Base-by-base conservation (phyloP, 2,113 vertebrate genomes). In the Lichenostomus cassidix region DNA sequence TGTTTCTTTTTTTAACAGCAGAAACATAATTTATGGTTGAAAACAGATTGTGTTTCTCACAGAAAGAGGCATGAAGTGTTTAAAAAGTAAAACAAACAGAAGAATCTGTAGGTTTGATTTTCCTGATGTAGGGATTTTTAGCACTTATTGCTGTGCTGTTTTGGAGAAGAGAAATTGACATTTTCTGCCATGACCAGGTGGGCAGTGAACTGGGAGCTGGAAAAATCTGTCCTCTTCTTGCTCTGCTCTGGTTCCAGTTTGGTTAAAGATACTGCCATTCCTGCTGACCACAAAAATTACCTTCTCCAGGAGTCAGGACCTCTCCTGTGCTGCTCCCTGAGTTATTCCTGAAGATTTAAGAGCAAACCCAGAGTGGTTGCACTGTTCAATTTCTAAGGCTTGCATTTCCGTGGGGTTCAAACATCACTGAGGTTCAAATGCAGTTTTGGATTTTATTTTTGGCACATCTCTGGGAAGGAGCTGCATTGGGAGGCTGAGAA, bases 391-490 rank as follows among this genome's bases (percentile, higher is more conserved):
- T 28, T 11, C 17, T 12, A 25, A 17, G 5, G 18, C 44, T 47
- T 28, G 7, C 7, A 5, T 10, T 12, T 21, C 41, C 82, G 6
- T 1, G 19, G 11, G 6, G 17, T 41, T 81, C 37, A 39, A 47
- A 29, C 69, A 12, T 50, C 28, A 16, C 1, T 50, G n/a, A 19
- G 44, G 28, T 59, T 62, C 41, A 53, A 53, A 73, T 1, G 6
- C 4, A 47, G 8, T 47, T 77, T 3, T 19, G 31, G 41, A 8
- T 71, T 68, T 82, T 42, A 17, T n/a, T 79, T 76, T 31, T 41
- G 58, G 35, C 41, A 11, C 7, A 15, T 27, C 41, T 53, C 29
- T 0, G 7, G 6, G 42, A 29, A 6, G 20, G 5, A 33, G 2
- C 31, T 68, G 47, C 41, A 11, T 3, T 25, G 27, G 13, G 69